phyloP scores from a whole-genome alignment of 2,113 vertebrate species.

The Platysteira castanea region DNA sequence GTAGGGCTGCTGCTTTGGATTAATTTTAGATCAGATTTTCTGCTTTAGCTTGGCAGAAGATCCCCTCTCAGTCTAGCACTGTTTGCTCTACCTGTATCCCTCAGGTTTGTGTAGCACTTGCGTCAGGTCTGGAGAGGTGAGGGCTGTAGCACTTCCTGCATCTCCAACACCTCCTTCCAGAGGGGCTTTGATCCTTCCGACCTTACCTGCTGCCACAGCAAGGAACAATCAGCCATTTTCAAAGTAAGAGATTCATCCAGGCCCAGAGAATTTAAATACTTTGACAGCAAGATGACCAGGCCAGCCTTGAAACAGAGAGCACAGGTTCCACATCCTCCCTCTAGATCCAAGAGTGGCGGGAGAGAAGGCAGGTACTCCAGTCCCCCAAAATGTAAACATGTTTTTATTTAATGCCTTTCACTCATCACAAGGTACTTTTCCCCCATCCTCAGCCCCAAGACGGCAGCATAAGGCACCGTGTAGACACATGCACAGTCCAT shows the following conservation, averaged over 20 bases:
- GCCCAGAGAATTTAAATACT: neutral
- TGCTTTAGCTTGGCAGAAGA: neutral
- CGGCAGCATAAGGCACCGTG: slow-evolving; percentile 70
- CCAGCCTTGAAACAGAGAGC: neutral
- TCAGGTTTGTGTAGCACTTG: neutral
- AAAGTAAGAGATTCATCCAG: neutral
- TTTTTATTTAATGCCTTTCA: slow-evolving; percentile 81
- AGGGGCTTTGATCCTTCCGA: neutral
- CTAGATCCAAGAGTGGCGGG: neutral
- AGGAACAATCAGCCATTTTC: neutral
- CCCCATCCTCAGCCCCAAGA: slow-evolving; percentile 52
- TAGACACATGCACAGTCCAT: slow-evolving; percentile 68
- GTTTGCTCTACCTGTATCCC: neutral
- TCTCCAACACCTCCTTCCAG: neutral
- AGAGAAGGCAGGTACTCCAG: slow-evolving; percentile 8
- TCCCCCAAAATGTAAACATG: slow-evolving; percentile 77
- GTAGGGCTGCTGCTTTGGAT: neutral
- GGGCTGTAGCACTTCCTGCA: neutral
- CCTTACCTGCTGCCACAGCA: neutral
- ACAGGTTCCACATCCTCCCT: neutral
- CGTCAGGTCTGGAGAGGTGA: neutral
- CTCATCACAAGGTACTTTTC: slow-evolving; percentile 63
- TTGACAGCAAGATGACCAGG: neutral
- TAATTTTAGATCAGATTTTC: neutral
- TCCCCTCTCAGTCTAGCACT: neutral